Evolutionary conservation across 2,797 vertebrate genomes (phyloP), one percentile per base, ranked within the genome.

Genomic region (Chromobotia macracanthus): DNA sequence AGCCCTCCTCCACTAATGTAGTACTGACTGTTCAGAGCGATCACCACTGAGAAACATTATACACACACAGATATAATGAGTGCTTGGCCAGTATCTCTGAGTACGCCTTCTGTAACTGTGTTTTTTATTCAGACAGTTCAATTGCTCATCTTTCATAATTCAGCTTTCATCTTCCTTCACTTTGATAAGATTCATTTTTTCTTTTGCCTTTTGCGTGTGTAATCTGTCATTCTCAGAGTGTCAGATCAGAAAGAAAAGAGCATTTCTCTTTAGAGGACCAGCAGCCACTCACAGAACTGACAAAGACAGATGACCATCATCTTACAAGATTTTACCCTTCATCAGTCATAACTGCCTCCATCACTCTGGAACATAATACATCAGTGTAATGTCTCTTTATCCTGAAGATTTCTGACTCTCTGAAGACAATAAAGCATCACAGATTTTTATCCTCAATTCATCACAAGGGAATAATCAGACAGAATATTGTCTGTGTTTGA

Each of bases 1-100:
- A 96, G 92, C 13, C 95, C 95, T 86, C 97, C 97, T 84, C 96
- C 97, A 56, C 94, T 97, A 83, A 99, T 89, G 79, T 90, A 95
- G 89, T 95, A 98, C 82, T 97, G 95, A 79, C 95, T 96, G 53
- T 94, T 94, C 87, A 98, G 90, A 79, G 90, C 90, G 69, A 99
- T 94, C 90, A 95, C 92, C 92, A 98, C 97, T 99, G 83, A 92
- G 83, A 77, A 86, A 88, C 41, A 71, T 41, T 51, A 76, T n/a
- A 65, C 56, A 84, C 44, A 75, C 46, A 63, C 19, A 81, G 15
- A 58, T 44, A 74, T 53, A 71, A 25, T 64, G 23, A 71, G 46
- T 23, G 35, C 6, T 12, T 31, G 23, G 38, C 9, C 6, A 8
- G 9, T 55, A 28, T 63, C 8, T 7, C 8, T 10, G 31, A 18